Percentiles rank a stretch among this genome's conserved stretches.
Evolutionary conservation across 2,888 invertebrate genomes (phyloP).

Genomic region (Tenthredo distinguenda): DNA sequence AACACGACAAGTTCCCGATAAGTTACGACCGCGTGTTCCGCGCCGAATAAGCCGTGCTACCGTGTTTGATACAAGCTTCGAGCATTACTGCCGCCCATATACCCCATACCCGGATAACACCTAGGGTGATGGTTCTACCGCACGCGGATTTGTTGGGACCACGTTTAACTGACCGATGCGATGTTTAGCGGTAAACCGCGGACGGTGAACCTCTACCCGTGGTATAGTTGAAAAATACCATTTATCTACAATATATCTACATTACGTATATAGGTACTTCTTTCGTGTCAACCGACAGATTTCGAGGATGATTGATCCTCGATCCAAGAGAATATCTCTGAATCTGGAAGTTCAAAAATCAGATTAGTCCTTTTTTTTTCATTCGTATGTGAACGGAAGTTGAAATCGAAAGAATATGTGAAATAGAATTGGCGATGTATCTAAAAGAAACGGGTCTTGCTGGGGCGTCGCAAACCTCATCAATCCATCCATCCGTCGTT

Average conservation of each 20-base stretch:
- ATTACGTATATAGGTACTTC: background rate
- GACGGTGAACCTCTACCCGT: background rate
- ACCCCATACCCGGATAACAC: slow-evolving; percentile 20
- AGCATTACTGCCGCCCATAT: slow-evolving; percentile 12
- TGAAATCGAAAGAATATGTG: background rate
- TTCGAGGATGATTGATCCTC: background rate
- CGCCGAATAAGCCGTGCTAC: slow-evolving; percentile 29
- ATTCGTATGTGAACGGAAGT: background rate
- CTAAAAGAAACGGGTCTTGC: background rate
- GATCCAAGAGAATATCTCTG: background rate
- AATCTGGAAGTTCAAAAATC: background rate
- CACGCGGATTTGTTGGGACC: slow-evolving; percentile 20
- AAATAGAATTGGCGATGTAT: background rate
- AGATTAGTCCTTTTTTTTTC: background rate
- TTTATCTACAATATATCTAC: background rate
- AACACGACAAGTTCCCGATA: slow-evolving; percentile 45
- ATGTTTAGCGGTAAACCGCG: background rate
- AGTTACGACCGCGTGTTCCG: slow-evolving; percentile 43
- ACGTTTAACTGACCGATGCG: slow-evolving; percentile 29
- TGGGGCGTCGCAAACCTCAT: background rate
- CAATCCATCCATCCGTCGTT: slow-evolving; percentile 12
- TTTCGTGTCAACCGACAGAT: background rate
- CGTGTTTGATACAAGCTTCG: slow-evolving; percentile 25
- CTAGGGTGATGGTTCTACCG: slow-evolving; percentile 12
- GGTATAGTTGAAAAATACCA: background rate